phyloP scores from a whole-genome alignment of 2,797 vertebrate species.

The Triplophysa bombifrons region DNA sequence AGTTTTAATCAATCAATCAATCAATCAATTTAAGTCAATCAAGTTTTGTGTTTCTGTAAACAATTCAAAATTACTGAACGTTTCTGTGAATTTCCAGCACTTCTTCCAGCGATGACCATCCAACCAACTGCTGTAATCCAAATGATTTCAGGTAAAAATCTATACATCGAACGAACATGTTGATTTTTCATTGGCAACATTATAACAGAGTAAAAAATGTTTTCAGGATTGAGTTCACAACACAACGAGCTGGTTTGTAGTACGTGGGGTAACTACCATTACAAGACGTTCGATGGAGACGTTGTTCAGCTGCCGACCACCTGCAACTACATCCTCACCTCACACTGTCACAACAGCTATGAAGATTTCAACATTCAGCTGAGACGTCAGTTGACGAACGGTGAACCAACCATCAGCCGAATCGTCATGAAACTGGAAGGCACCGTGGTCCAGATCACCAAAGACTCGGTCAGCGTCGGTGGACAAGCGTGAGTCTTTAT shows the following conservation, averaged over 20 bases:
- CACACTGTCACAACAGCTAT: slow-evolving; percentile 62
- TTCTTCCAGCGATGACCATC: slow-evolving; percentile 42
- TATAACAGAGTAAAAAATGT: too few relatives aligned
- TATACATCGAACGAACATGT: background rate
- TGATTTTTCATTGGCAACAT: background rate
- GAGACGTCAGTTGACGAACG: slow-evolving; percentile 56
- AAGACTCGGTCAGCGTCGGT: slow-evolving; percentile 63
- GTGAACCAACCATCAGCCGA: slow-evolving; percentile 64
- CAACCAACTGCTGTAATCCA: slow-evolving; percentile 40
- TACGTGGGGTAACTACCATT: slow-evolving; percentile 77
- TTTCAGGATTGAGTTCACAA: slow-evolving; percentile 58
- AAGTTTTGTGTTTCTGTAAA: background rate
- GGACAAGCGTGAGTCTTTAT: slow-evolving; percentile 72
- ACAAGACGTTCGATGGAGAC: slow-evolving; percentile 76
- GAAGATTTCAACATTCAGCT: slow-evolving; percentile 76
- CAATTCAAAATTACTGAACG: background rate
- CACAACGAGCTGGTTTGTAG: slow-evolving; percentile 73
- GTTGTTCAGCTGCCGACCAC: slow-evolving; percentile 69
- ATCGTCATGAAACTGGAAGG: slow-evolving; percentile 74
- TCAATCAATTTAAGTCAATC: too few relatives aligned
- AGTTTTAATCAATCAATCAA: too few relatives aligned
- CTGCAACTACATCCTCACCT: slow-evolving; percentile 74
- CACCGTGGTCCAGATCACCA: slow-evolving; percentile 69
- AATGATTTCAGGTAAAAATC: slow-evolving; percentile 61
- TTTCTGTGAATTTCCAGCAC: background rate